Evolutionary conservation across 2,888 invertebrate genomes (phyloP), one percentile per base, ranked within the genome.

Genomic region (Biston stratarius): DNA sequence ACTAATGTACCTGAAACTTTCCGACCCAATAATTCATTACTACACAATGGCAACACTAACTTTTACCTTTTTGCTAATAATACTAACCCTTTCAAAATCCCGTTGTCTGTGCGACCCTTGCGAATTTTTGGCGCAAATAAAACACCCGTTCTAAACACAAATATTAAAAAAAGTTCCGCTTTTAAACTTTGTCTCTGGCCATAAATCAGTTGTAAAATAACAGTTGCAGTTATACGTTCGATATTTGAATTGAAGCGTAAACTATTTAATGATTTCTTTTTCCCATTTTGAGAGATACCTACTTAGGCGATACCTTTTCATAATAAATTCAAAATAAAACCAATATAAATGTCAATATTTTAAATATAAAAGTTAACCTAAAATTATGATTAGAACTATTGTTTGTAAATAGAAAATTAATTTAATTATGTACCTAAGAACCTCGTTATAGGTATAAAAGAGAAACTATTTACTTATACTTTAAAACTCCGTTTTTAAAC

Each of bases 11-110:
- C 94, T 93, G 94, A 94, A 94, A 91, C 83, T 84, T 88, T 87
- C 88, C 92, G 84, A 93, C 90, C 93, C 92, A 93, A 92, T 94
- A 94, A 94, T 93, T 94, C 92, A 94, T 94, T 94, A 94, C 79
- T 79, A 75, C 89, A 94, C 94, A 94, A 94, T 88, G 79, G 81
- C 83, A 84, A 88, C 87, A 90, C 89, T 88, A 91, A 90, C 90
- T 88, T 89, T 84, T 86, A 86, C 83, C 42, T 66, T 55, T 66
- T 63, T 34, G 67, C 67, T 93, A 93, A 92, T 90, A 92, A 83
- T 91, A 92, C 92, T 91, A 91, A 89, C 92, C 94, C 91, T 91
- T 94, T 84, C 86, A 83, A 80, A 72, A 72, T 74, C 67, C 84
- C 83, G 87, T 84, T 88, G 88, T 89, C 87, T 85, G 83, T 78